A percentile compares a stretch with the other conserved stretches of the same genome.
Conservation (phyloP, 1,140 invertebrate genomes). For the Acromyrmex charruanus region DNA sequence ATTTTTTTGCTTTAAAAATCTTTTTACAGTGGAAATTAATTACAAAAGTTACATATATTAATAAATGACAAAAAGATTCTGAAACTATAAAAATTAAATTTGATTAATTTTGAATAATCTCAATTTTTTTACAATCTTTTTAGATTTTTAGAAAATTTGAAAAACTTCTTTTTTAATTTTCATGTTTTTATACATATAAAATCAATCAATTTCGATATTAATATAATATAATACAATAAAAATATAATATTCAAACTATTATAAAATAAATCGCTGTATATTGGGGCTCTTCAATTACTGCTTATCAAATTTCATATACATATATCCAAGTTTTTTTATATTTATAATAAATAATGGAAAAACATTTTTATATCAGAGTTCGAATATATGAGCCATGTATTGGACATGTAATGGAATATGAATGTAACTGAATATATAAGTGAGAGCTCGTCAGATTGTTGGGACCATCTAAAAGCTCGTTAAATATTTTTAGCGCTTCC, state of each 20-base stretch:
- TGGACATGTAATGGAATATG: not conserved
- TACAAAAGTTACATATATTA: not conserved
- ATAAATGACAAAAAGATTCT: not conserved
- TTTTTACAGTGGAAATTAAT: not conserved
- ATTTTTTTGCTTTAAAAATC: not conserved
- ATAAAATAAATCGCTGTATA: not conserved
- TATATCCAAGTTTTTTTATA: not conserved
- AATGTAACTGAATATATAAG: not conserved
- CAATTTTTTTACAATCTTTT: not conserved
- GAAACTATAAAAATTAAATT: not conserved
- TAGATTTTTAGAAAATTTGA: not conserved
- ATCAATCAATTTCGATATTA: not conserved
- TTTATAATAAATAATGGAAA: constrained; percentile 1
- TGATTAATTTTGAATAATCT: not conserved
- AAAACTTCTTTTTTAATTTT: not conserved
- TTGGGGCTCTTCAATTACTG: not conserved
- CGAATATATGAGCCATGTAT: not conserved
- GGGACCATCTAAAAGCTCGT: not conserved
- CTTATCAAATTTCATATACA: not conserved
- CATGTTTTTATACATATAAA: not conserved
- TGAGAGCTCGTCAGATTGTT: not conserved
- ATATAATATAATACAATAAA: not conserved
- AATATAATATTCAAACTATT: not conserved
- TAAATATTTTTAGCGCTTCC: constrained; percentile 20
- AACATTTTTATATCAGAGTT: not conserved